Base-by-base conservation (phyloP, 2,888 invertebrate species). In the Eudasyphora cyanicolor region DNA sequence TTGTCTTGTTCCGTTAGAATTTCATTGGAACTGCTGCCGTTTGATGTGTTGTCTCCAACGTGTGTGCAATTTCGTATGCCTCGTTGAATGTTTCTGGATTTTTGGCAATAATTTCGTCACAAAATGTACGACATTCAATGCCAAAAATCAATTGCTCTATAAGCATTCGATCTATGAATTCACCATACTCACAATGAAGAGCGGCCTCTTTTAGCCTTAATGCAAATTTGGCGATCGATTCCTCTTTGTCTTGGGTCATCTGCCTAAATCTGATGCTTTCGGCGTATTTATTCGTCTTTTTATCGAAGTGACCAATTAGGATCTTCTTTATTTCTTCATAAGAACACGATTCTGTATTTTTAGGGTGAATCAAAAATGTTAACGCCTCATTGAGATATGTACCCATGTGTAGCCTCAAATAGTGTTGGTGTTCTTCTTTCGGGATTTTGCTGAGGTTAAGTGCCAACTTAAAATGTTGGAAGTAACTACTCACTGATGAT, bases 101-200 rank as follows among this genome's bases (percentile, higher is more conserved):
- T 51, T 84, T 82, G 14, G 77, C 76, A 24, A 82, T 84, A 14
- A 85, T 60, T 19, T 82, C 85, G 32, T 86, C 83, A 49, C 85
- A 83, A 17, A 85, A 73, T 29, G 12, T 24, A 10, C 67, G 67
- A 1, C 73, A 79, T 49, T 82, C 84, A 4, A 86, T 24, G 0
- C 84, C 84, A 24, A 80, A 80, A n/a, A 85, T 14, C 35, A 86
- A 10, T 24, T 86, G 84, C 51, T 85, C 85, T 24, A 82, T 80
- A 17, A 86, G 67, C 85, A 84, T 85, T 7, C 85, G 60, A 27
- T 82, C 77, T 38, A 85, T 29, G 32, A 84, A 85, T 10, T 29
- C n/a, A 0, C 81, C 79, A 78, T 86, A 85, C 10, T 83, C 82
- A 64, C 85, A 81, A 54, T 80, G 74, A 7, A 32, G 70, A 2